Conservation (phyloP, 1,140 invertebrate genomes). For the Philopotamus ludificatus region DNA sequence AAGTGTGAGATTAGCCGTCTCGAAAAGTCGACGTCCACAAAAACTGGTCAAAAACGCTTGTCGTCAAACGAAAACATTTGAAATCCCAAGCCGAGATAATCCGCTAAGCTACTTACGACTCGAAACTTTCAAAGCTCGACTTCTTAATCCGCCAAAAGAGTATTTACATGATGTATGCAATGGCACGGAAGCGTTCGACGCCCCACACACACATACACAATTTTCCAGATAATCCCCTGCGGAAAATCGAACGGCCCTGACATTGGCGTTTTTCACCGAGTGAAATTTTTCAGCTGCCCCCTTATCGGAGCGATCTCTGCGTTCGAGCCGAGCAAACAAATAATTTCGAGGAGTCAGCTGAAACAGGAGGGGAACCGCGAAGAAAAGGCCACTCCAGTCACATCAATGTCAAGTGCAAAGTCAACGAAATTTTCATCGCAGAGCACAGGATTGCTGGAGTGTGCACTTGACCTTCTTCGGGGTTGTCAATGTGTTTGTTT, state of each 20-base stretch:
- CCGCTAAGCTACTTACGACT: slow-evolving; percentile 4
- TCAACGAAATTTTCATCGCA: neutral
- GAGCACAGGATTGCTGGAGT: neutral
- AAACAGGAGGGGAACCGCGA: neutral
- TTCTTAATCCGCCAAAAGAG: neutral
- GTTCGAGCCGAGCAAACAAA: slow-evolving; percentile 13
- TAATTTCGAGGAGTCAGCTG: slow-evolving; percentile 9
- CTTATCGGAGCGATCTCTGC: neutral
- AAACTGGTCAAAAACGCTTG: neutral
- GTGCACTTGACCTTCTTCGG: neutral
- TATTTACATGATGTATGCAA: neutral
- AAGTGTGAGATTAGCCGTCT: no score
- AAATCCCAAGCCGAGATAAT: neutral
- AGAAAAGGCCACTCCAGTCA: slow-evolving; percentile 4
- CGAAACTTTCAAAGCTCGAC: neutral
- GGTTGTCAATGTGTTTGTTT: no score
- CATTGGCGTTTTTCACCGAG: no score
- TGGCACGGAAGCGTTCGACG: neutral
- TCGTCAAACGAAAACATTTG: neutral
- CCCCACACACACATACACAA: neutral
- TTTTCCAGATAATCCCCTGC: neutral
- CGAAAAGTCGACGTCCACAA: no score
- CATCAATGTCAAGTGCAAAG: slow-evolving; percentile 16
- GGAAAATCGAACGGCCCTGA: no score
- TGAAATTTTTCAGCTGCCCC: no score